Percentiles rank a stretch among this genome's conserved stretches.
Evolutionary conservation across 2,888 invertebrate genomes (phyloP).

Genomic region (Xanthostigma xanthostigma): DNA sequence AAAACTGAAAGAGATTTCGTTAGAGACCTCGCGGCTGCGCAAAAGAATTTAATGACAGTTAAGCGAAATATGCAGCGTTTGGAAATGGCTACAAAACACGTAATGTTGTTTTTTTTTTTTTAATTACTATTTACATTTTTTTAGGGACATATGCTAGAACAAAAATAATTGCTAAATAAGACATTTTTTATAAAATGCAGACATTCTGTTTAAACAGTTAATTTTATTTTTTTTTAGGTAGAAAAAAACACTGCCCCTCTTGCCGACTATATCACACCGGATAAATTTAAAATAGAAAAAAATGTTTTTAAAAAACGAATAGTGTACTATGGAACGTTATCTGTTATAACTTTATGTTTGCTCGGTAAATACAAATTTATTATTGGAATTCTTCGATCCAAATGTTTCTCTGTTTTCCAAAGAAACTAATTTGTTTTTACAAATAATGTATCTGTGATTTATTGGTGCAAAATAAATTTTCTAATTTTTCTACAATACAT

Average conservation of each 20-base stretch:
- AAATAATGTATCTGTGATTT: too few species aligned
- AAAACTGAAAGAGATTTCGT: background rate
- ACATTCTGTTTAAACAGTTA: too few species aligned
- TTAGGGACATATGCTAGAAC: too few species aligned
- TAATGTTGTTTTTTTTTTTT: background rate
- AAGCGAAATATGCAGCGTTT: background rate
- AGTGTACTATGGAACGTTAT: background rate
- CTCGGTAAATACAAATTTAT: background rate
- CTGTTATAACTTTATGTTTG: background rate
- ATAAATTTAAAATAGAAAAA: slow-evolving; percentile 1
- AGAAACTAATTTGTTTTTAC: too few species aligned
- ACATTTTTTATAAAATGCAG: too few species aligned
- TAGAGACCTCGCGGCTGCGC: background rate
- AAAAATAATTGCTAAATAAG: too few species aligned
- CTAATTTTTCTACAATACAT: too few species aligned
- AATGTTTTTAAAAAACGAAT: background rate
- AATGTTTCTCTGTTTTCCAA: too few species aligned
- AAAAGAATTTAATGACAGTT: background rate
- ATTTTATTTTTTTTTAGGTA: background rate
- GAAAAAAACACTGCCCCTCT: background rate
- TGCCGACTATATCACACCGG: slow-evolving; percentile 1
- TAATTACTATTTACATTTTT: background rate
- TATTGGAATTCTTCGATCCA: too few species aligned
- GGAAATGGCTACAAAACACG: background rate
- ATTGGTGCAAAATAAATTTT: too few species aligned